These are phyloP conservation scores for Laspeyria flexula DNA, from an alignment of 2,888 invertebrate genomes.

Conservation along the genomic window DNA sequence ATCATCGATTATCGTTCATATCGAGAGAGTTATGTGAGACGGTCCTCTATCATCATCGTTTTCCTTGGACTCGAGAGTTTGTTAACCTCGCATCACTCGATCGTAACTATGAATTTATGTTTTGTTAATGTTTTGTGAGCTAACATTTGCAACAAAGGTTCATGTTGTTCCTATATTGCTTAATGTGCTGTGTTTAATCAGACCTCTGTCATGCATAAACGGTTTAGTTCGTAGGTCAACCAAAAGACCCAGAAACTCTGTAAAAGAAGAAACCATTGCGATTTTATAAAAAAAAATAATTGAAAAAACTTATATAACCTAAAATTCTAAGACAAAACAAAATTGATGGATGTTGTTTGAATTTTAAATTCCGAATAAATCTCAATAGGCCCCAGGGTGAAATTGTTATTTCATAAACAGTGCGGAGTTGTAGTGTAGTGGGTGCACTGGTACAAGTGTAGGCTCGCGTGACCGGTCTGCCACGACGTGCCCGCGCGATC, in stretches of 20 bases:
- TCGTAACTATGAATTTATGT: constrained; percentile 47
- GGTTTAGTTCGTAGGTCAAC: constrained; percentile 30
- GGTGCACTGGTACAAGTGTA: constrained; percentile 62
- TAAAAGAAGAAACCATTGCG: neutral
- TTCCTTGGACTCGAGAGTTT: constrained; percentile 58
- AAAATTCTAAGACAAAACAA: neutral
- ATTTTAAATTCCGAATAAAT: constrained; percentile 43
- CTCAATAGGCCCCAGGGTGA: constrained; percentile 65
- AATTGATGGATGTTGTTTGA: constrained; percentile 12
- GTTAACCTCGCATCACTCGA: constrained; percentile 58
- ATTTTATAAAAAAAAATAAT: neutral
- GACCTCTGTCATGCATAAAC: constrained; percentile 26
- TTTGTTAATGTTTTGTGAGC: constrained; percentile 50
- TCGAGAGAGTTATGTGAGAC: constrained; percentile 70
- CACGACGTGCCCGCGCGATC: constrained; percentile 68
- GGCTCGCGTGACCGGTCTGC: constrained; percentile 75
- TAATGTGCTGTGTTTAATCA: constrained; percentile 39
- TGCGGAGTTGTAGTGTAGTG: constrained; percentile 41
- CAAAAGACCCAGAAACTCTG: constrained; percentile 10
- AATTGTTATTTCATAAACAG: constrained; percentile 61
- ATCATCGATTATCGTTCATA: constrained; percentile 73
- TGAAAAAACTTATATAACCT: neutral
- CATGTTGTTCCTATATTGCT: constrained; percentile 34
- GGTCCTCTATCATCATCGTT: constrained; percentile 67
- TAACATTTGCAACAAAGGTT: constrained; percentile 44